Evolutionary conservation across 1,140 invertebrate genomes (phyloP), one percentile per base, ranked within the genome.

Genomic region (Pteromalus puparum): DNA sequence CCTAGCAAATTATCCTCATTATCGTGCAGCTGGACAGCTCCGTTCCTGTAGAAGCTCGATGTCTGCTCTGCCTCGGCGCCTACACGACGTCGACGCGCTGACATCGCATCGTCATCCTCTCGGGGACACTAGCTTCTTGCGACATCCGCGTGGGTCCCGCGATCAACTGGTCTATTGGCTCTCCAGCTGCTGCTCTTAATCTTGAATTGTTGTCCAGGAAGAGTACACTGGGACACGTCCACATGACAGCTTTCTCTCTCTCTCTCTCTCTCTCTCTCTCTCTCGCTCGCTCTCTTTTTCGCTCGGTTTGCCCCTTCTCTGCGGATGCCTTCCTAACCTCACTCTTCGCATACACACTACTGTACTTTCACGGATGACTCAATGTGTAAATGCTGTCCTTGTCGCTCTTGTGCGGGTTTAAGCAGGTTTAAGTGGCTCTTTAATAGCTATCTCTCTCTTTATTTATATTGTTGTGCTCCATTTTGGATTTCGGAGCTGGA

Each of bases 51-150:
- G n/a, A 42, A 78, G 12, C 46, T 26, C 24, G 26, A 88, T n/a
- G 21, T 61, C 53, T 61, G 53, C 79, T 90, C 87, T 81, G 89
- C 92, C 87, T 94, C 94, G 79, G 92, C 93, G 87, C 92, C 93
- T 89, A 93, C 93, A 88, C 94, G 93, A 88, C 94, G 93, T 94
- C 95, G 94, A 90, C 95, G 94, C 90, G 94, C 93, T 88, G 93
- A 94, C 95, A 95, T 95, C 92, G 94, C 94, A 94, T 94, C 88
- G 86, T 93, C 88, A 46, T 80, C 67, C 34, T 65, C 87, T 77
- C 21, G 7, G 42, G 24, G 13, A 65, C 48, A 21, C 2, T 72
- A 2, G 15, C 1, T 24, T 74, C 6, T 12, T 67, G 76, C 12
- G 21, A 42, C 73, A 83, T 83, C 6, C 28, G 67, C 2, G 24